A percentile compares a stretch with the other conserved stretches of the same genome.
Conservation (phyloP, 2,888 invertebrate genomes). For the Platycheirus albimanus region DNA sequence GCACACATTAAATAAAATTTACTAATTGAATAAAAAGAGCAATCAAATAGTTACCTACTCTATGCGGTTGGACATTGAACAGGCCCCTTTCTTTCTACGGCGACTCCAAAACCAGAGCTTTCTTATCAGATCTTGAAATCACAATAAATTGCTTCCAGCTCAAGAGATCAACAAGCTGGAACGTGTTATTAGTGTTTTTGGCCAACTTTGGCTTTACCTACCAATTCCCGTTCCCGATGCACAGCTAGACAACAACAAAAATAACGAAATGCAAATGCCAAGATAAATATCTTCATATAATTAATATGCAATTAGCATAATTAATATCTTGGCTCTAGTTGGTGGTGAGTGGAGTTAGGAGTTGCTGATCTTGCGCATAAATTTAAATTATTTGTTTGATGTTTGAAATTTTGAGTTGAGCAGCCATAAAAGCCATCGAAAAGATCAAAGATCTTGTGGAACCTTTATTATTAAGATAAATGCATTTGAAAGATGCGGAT, state of each 20-base stretch:
- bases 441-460: neutral
- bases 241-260: conserved; percentile 14
- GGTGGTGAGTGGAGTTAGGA: conserved; percentile 37
- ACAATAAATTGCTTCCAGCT: conserved; percentile 31
- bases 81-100: conserved; percentile 3
- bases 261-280: conserved; percentile 58
- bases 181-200: conserved; percentile 66
- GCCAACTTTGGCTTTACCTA: conserved; percentile 41
- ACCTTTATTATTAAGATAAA: conserved; percentile 10
- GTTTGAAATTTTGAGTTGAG: conserved; percentile 49
- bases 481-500: neutral
- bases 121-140: conserved; percentile 50
- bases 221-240: neutral
- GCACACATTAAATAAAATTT: conserved; percentile 19
- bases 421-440: neutral
- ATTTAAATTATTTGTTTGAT: conserved; percentile 50
- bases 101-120: conserved; percentile 4
- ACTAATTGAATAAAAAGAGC: conserved; percentile 28
- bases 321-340: conserved; percentile 39
- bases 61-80: neutral
- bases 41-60: conserved; percentile 30
- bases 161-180: conserved; percentile 63
- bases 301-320: conserved; percentile 73
- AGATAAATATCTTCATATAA: conserved; percentile 66
- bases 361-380: conserved; percentile 23